Evolutionary conservation across 2,888 invertebrate species (phyloP), one percentile per base, ranked within the genome.

Genomic region (Caenorhabditis angaria): DNA sequence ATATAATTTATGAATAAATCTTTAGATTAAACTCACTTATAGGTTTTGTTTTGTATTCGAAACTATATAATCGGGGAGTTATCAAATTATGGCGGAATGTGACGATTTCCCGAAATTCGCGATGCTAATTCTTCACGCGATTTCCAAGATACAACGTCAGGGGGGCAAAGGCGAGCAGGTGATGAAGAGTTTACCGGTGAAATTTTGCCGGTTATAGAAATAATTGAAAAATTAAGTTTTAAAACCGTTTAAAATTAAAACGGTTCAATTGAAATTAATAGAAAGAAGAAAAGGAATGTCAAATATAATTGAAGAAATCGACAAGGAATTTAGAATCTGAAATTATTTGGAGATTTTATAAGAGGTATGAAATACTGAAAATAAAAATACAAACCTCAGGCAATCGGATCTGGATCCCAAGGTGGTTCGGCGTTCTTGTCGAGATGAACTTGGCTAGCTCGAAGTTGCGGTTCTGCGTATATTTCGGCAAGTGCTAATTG

Each of bases 361-460:
- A 8, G 28, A 22, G 25, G 10, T 48, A 27, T 47, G 25, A 4
- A 6, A 47, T 51, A 28, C 47, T 59, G 24, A 25, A 28, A 59
- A 14, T 18, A 20, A 59, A 27, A n/a, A 54, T 51, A 54, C 54
- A 27, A 53, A 72, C 72, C 68, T 73, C 65, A 73, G 47, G 72
- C 72, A 61, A 58, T 70, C 76, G 82, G 82, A 80, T 82, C 82
- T 8, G 82, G 82, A 74, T 82, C 82, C 80, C 80, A 82, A 65
- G 82, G 82, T 28, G 82, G 82, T 61, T 82, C 82, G 51, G 80
- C 80, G 80, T 82, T 82, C 70, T 78, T 78, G 78, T 82, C 80
- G 65, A 78, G 74, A 47, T 78, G 78, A 58, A 76, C 54, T 61
- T 74, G 76, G 58, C 71, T 74, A 25, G 78, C 71, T 56, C 76